Evolutionary conservation across 37 sponge, comb jelly and placozoan genomes (phyloP), one percentile per base, ranked within the genome.

Genomic region (Axinella damicornis): DNA sequence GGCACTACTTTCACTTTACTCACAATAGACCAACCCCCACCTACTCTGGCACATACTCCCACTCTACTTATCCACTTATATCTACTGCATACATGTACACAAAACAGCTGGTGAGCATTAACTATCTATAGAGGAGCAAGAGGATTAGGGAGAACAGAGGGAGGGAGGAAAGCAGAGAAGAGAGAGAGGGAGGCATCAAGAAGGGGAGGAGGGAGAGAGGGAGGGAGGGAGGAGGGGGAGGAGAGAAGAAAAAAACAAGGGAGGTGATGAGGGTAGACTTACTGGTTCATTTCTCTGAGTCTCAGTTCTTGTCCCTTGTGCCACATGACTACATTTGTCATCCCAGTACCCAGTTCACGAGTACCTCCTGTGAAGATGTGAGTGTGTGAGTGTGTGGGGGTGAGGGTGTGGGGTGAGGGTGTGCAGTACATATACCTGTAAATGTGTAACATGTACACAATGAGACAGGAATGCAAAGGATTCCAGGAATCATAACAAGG

Each of bases 281-380:
- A 94, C 95, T 40, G 54, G 77, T 80, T 79, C 33, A 84, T 75
- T 36, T 88, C 95, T 71, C 79, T 90, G 28, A 91, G 52, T 41
- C 80, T 94, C 54, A 77, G 31, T 40, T 94, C 95, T 53, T 87
- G 77, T 0, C 81, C 82, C 62, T 58, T 87, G 56, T 94, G 94
- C 94, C 94, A 94, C 79, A 66, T 82, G 60, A 78, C 86, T 12
- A 94, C 59, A 34, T 83, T 87, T 39, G 83, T 84, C 57, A 94
- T 40, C 0, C 69, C 79, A 4, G 84, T 76, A 0, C 91, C 94
- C 0, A 94, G 62, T 0, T 94, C 94, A 57, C 67, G n/a, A 27
- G 91, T 81, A 0, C 83, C 88, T 33, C 89, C 94, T 85, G 65
- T 36, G 59, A 20, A 33, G 2, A 60, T 34, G 63, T 32, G n/a